Conservation (phyloP, 1,140 invertebrate species). For the Asobara japonica region DNA sequence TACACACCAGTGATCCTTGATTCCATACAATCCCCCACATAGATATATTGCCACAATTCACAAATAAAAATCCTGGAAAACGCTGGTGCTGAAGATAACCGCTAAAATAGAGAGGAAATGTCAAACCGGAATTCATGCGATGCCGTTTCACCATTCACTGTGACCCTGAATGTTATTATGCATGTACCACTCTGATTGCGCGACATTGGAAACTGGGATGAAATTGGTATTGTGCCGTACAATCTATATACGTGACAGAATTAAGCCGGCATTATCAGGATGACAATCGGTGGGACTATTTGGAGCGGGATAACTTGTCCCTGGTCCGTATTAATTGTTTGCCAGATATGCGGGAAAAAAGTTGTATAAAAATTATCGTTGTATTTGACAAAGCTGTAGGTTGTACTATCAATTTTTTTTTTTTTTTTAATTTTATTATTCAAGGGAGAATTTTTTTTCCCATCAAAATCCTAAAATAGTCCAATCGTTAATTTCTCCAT, state of each 20-base stretch:
- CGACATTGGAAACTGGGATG: background rate
- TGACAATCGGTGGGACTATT: background rate
- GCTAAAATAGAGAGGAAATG: background rate
- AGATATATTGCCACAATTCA: background rate
- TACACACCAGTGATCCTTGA: background rate
- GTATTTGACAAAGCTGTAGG: no score
- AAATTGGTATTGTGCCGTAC: background rate
- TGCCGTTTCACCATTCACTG: background rate
- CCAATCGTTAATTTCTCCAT: no score
- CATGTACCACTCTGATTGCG: background rate
- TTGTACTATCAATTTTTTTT: no score
- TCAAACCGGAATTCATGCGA: background rate
- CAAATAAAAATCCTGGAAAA: background rate
- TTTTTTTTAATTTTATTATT: no score
- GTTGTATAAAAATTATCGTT: background rate
- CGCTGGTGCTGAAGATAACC: background rate
- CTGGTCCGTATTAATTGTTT: background rate
- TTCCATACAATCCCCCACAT: background rate
- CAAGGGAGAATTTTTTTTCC: no score
- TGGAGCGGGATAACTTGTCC: background rate
- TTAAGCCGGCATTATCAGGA: background rate
- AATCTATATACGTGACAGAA: background rate
- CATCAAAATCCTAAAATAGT: no score
- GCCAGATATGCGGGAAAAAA: no score
- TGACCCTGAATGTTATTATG: background rate